Evolutionary conservation across 2,113 vertebrate species (phyloP).

Genomic region (Onychostoma macrolepis): DNA sequence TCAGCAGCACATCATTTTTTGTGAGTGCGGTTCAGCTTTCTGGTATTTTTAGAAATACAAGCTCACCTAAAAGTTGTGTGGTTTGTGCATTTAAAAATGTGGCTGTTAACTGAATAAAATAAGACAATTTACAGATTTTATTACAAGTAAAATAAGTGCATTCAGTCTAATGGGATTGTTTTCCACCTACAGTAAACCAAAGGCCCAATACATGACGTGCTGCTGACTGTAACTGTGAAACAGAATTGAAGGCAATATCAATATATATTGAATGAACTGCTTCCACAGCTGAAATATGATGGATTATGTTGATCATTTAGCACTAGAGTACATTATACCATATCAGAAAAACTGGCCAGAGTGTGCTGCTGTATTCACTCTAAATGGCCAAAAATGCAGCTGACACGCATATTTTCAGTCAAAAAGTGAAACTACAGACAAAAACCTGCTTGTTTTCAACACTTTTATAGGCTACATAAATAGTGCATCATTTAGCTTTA

Average conservation of each 20-base stretch:
- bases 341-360: background rate
- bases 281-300: constrained; percentile 13
- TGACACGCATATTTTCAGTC: background rate
- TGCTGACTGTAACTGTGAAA: background rate
- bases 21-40: background rate
- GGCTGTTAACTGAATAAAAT: background rate
- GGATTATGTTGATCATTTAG: background rate
- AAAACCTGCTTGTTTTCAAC: background rate
- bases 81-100: background rate
- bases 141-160: background rate
- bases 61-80: background rate
- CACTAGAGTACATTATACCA: background rate
- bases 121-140: background rate
- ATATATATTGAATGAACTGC: constrained; percentile 5
- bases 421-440: background rate
- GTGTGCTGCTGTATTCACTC: background rate
- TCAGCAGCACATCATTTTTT: background rate
- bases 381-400: background rate
- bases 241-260: background rate
- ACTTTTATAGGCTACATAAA: background rate
- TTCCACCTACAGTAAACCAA: constrained; percentile 15
- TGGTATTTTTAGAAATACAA: background rate
- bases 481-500: constrained; percentile 23
- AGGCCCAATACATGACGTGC: background rate
- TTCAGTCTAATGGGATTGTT: constrained; percentile 1